Percentiles rank a stretch among this genome's conserved stretches.
These are phyloP conservation scores for Drosophila mettleri DNA, from an alignment of 2,888 invertebrate species.

Conservation along the genomic window DNA sequence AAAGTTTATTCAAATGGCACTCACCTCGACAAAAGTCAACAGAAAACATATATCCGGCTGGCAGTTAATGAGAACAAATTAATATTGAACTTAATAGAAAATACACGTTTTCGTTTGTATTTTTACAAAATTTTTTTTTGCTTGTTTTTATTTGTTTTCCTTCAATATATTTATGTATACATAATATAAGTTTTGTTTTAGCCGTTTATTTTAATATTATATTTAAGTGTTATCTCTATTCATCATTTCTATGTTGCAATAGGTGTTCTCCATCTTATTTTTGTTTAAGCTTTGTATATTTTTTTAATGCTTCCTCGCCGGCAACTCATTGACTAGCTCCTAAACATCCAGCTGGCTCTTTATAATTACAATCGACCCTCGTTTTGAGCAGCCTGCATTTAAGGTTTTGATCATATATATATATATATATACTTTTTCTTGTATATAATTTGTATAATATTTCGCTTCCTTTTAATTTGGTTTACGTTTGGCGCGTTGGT, in stretches of 20 bases:
- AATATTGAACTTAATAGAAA: slow-evolving; percentile 6
- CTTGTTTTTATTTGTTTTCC: slow-evolving; percentile 78
- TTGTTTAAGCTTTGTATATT: slow-evolving; percentile 62
- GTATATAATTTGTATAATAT: slow-evolving; percentile 70
- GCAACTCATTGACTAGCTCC: slow-evolving; percentile 28
- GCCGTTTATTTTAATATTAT: slow-evolving; percentile 49
- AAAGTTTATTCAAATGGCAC: slow-evolving; percentile 1
- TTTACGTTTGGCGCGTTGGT: slow-evolving; percentile 67
- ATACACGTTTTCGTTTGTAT: slow-evolving; percentile 48
- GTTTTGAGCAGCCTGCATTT: slow-evolving; percentile 39
- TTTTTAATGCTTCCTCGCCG: slow-evolving; percentile 55
- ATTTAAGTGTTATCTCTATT: slow-evolving; percentile 69
- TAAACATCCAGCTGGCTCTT: slow-evolving; percentile 27
- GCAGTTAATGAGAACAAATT: slow-evolving; percentile 1
- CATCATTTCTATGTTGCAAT: slow-evolving; percentile 71
- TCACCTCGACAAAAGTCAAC: slow-evolving; percentile 13
- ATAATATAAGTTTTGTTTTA: slow-evolving; percentile 73
- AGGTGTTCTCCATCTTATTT: slow-evolving; percentile 58
- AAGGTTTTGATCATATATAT: slow-evolving; percentile 5
- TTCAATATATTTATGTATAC: slow-evolving; percentile 82
- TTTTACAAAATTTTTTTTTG: slow-evolving; percentile 80
- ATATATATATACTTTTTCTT: slow-evolving; percentile 28
- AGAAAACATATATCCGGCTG: background rate
- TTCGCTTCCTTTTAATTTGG: slow-evolving; percentile 54
- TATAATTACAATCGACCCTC: slow-evolving; percentile 45